A percentile compares a stretch with the other conserved stretches of the same genome.
These are phyloP conservation scores for Rissa tridactyla DNA, from an alignment of 2,113 vertebrate genomes.

Conservation along the genomic window DNA sequence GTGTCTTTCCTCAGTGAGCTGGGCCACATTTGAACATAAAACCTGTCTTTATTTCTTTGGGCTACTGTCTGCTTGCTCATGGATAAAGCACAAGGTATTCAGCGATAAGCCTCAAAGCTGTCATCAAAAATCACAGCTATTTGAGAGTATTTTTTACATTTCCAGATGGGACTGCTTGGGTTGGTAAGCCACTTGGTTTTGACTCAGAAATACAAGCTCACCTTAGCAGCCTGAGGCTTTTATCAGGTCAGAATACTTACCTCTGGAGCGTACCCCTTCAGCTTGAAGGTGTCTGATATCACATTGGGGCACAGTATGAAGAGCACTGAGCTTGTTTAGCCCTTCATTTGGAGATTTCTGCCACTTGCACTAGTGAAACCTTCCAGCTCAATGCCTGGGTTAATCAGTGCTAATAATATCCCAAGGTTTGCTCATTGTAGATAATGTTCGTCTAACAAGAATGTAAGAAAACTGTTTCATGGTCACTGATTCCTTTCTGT, in stretches of 20 bases:
- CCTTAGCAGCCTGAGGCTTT: neutral
- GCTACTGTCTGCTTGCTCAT: neutral
- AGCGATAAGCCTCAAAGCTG: neutral
- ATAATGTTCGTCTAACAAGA: neutral
- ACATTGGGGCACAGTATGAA: neutral
- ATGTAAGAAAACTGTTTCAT: neutral
- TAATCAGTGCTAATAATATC: neutral
- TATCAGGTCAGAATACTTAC: neutral
- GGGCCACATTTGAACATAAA: neutral
- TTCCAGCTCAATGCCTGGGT: rapidly evolving
- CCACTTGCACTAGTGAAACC: neutral
- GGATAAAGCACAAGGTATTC: neutral
- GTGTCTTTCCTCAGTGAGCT: neutral
- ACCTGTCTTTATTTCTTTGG: neutral
- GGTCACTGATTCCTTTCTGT: neutral
- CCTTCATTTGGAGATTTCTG: neutral
- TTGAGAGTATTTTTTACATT: neutral
- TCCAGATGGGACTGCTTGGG: neutral
- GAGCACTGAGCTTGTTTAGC: neutral
- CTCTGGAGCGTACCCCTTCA: neutral
- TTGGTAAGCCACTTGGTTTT: neutral
- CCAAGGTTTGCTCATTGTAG: neutral
- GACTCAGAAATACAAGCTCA: neutral
- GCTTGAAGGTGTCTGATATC: neutral
- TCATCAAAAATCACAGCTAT: neutral